Base-by-base conservation (phyloP, 2,113 vertebrate genomes). In the Tragelaphus strepsiceros region DNA sequence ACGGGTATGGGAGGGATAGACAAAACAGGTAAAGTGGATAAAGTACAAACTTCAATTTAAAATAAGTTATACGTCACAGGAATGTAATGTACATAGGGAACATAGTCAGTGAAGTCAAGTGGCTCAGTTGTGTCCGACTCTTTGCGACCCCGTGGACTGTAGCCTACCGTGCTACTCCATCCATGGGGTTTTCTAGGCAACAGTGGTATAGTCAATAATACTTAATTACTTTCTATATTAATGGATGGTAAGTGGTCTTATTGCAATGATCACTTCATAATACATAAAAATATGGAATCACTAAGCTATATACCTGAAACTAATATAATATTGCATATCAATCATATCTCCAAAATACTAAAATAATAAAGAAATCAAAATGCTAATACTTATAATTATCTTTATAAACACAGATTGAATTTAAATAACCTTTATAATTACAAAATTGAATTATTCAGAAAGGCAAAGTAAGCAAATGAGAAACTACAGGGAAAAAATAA, bases 361-460 rank as follows among this genome's bases (percentile, higher is more conserved):
- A 88, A 81, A 80, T 71, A 89, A 87, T 28, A 92, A 96, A 87
- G 81, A 91, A 96, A 77, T 62, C 32, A 96, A 85, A 96, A 85
- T 85, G 22, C 13, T 61, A 53, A 89, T 49, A 83, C 94, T 56
- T 56, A 84, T 67, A 67, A 85, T 61, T 93, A 74, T 2, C 88
- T 93, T 91, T 59, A 93, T n/a, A 95, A 95, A n/a, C 90, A 51
- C 0, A 89, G 15, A 96, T 81, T 62, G 71, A 71, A 87, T 78
- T 93, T 88, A 93, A 91, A 94, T 49, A 12, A 51, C 0, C 28
- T 87, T 95, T 88, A 88, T 84, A 86, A 94, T 90, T 94, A 93
- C 1, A 82, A 51, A 88, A 77, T 10, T 85, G 11, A 81, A 71
- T 53, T 71, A 58, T 53, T 77, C 13, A 77, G 61, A 62, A 94